Evolutionary conservation across 2,888 invertebrate genomes (phyloP), one percentile per base, ranked within the genome.

Genomic region (Oeneis ivallda): DNA sequence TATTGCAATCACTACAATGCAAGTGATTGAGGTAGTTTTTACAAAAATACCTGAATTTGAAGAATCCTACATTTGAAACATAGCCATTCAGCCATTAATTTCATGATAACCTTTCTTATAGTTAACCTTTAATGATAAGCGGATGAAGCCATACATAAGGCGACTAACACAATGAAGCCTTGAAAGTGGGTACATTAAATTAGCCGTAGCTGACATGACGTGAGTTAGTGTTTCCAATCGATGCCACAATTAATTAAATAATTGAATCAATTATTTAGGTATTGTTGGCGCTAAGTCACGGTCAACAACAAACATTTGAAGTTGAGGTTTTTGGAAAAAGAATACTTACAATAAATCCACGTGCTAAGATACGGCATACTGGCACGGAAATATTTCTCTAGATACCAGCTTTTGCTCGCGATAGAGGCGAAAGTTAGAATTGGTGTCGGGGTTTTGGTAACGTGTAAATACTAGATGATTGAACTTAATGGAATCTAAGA

Each of bases 161-260:
- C 19, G 60, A 13, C 37, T 49, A 45, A 59, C 34, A 34, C 47
- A 37, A 19, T 34, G 49, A 60, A 60, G 49, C 60, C 60, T 60
- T 60, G 60, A 60, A 60, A 60, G 49, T 37, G 11, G 45, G 45
- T 56, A 60, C 60, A 50, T 60, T 34, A 49, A 49, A 47, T 47
- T 37, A 60, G 37, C 39, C 43, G 58, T 9, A 11, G 59, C 19
- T 41, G 13, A 60, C 49, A 15, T 53, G 56, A 26, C 47, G 53
- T 59, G 9, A 59, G 52, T 64, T 59, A 53, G 34, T 71, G 77
- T 75, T 73, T 71, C 75, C 66, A 80, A 82, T 81, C 66, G 75
- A 80, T 78, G 78, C 67, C 59, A 52, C 64, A 64, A 72, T 75
- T 71, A 72, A 80, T 78, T 73, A 74, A 75, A 79, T 76, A 76